phyloP scores from a whole-genome alignment of 92 coral and sea anemone genomes.

The Zoanthus solanderi region DNA sequence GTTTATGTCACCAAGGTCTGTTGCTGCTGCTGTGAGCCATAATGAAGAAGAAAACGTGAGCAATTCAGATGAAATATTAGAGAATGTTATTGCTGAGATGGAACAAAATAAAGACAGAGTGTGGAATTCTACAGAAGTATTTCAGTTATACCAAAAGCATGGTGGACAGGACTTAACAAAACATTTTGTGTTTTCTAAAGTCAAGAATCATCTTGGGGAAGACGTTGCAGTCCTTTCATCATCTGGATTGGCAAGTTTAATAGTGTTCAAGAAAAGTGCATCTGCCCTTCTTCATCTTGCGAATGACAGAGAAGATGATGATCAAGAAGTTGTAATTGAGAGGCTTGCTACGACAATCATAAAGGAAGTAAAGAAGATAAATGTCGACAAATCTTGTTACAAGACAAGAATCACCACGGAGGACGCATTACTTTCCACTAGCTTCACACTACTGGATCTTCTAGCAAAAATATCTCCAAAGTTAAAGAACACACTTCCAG shows the following conservation, averaged over 20 bases:
- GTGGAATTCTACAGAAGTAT: conserved; percentile 74
- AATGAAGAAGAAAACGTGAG: conserved; percentile 53
- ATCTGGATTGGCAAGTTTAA: conserved; percentile 65
- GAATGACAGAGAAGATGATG: conserved; percentile 60
- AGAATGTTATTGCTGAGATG: conserved; percentile 42
- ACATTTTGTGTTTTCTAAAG: conserved; percentile 49
- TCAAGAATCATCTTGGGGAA: conserved; percentile 54
- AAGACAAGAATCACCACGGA: conserved; percentile 68
- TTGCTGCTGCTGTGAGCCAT: conserved; percentile 60
- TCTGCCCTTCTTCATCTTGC: conserved; percentile 54
- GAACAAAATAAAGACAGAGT: conserved; percentile 58
- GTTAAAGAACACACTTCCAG: conserved; percentile 65
- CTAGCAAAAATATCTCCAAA: conserved; percentile 56
- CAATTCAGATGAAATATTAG: conserved; percentile 25
- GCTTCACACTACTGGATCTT: conserved; percentile 65
- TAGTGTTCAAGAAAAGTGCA: conserved; percentile 59
- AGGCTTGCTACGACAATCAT: conserved; percentile 56
- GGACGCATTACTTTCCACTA: conserved; percentile 45
- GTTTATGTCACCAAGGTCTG: conserved; percentile 66
- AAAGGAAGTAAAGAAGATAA: conserved; percentile 58
- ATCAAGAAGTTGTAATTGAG: conserved; percentile 37
- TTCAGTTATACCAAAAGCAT: conserved; percentile 55
- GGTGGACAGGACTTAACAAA: conserved; percentile 60
- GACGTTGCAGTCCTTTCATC: conserved; percentile 67
- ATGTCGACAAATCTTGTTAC: conserved; percentile 51